Conservation (phyloP, 2,888 invertebrate genomes). For the Drosophila dives region DNA sequence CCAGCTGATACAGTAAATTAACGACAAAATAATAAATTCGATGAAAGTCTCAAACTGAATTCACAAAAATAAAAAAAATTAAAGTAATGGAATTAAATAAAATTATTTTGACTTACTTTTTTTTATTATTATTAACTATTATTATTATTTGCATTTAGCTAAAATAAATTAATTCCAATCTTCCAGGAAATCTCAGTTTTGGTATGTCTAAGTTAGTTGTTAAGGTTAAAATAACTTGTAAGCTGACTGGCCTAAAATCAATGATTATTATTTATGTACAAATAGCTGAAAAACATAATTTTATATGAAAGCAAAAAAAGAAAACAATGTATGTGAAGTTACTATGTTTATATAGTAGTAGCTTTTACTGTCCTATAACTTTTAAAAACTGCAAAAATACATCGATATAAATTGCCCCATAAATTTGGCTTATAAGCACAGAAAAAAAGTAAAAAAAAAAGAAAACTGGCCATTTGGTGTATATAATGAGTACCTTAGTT, state of each 20-base stretch:
- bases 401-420: constrained; percentile 47
- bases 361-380: constrained; percentile 22
- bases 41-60: not conserved
- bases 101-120: no score
- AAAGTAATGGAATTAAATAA: no score
- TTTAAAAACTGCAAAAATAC: constrained; percentile 33
- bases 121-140: not conserved
- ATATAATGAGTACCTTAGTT: constrained; percentile 52
- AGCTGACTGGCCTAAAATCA: not conserved
- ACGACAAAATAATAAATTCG: not conserved
- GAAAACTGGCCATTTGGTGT: constrained; percentile 46
- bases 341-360: not conserved
- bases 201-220: not conserved
- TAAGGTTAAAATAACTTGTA: not conserved
- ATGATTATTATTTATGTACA: not conserved
- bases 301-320: not conserved
- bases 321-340: not conserved
- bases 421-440: constrained; percentile 47
- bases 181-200: not conserved
- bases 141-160: not conserved
- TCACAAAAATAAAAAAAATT: not conserved
- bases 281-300: constrained; percentile 4
- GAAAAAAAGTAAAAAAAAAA: not conserved
- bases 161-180: not conserved
- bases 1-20: no score